Base-by-base conservation (phyloP, 2,113 vertebrate genomes). In the Theristicus caerulescens region DNA sequence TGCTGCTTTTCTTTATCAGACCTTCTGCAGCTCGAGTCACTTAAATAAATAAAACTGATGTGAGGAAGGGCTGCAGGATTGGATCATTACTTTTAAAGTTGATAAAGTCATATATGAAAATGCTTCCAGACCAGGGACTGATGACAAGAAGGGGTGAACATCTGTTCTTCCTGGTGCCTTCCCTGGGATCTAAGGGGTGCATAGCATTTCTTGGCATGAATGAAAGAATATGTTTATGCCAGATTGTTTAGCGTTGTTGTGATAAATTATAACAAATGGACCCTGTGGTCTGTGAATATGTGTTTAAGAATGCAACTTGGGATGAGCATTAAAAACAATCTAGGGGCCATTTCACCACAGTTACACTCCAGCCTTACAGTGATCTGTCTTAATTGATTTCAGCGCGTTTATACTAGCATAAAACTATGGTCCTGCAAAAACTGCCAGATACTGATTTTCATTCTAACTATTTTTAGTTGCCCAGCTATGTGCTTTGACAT, bases 291-390 rank as follows among this genome's bases (percentile, higher is more conserved):
- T 96, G 66, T 96, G 73, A 94, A 81, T 91, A 91, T 67, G 71
- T 91, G 74, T 72, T 97, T 92, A 92, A 96, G 93, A 96, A 96
- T 94, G 67, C 64, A 82, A 47, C 31, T 92, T 87, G 42, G 81
- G 81, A 55, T 84, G 34, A 87, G 61, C 76, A 44, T 82, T 92
- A 83, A 88, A 93, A 96, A 71, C 51, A 92, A 42, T 64, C 27
- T 72, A 26, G 36, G 49, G 54, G 8, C 3, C 1, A 62, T 65
- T 88, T 94, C 42, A 93, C 52, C 61, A 54, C 5, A 16, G 47
- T 90, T 88, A 64, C 1, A 0, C 77, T 89, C 24, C 54, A 87
- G 70, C 44, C 54, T 40, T 65, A 65, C 12, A 70, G 40, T 38
- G 29, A 89, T 69, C 27, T 74, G 36, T 57, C 54, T 86, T 85